Percentiles rank a stretch among this genome's conserved stretches.
Conservation (phyloP, 2,797 vertebrate genomes). For the Hozukius guyotensis region DNA sequence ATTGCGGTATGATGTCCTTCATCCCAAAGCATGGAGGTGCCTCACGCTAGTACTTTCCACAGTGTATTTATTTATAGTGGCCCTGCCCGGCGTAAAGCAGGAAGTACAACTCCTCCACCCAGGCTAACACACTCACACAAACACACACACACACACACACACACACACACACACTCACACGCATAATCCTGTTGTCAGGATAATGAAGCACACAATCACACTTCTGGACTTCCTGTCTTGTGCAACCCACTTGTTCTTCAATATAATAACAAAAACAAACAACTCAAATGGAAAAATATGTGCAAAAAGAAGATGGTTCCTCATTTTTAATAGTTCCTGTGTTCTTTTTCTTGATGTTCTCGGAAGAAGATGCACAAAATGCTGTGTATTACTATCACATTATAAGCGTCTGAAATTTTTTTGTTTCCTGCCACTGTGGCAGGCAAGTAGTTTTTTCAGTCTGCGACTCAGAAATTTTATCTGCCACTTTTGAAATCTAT, state of each 20-base stretch:
- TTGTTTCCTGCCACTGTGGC: too few relatives aligned
- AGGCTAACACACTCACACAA: constrained; percentile 25
- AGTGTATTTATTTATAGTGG: constrained; percentile 62
- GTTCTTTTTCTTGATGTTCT: background rate
- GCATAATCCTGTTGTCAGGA: constrained; percentile 44
- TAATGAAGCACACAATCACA: constrained; percentile 58
- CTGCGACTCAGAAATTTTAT: too few relatives aligned
- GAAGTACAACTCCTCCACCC: constrained; percentile 62
- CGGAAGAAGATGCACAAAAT: background rate
- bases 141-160: constrained; percentile 21
- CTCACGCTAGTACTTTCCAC: constrained; percentile 55
- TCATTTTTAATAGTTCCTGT: background rate
- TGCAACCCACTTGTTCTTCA: constrained; percentile 51
- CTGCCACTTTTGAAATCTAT: too few relatives aligned
- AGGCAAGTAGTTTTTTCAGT: too few relatives aligned
- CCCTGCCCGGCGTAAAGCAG: constrained; percentile 62
- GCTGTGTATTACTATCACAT: background rate
- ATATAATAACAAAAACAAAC: constrained; percentile 26
- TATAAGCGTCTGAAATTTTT: background rate
- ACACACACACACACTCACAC: constrained; percentile 25
- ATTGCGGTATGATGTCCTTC: background rate
- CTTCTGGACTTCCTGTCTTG: constrained; percentile 59
- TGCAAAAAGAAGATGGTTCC: background rate
- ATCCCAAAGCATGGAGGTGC: constrained; percentile 23
- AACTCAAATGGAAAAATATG: background rate